These are phyloP conservation scores for Gallinago stenura DNA, from an alignment of 2,797 vertebrate genomes.

Conservation along the genomic window DNA sequence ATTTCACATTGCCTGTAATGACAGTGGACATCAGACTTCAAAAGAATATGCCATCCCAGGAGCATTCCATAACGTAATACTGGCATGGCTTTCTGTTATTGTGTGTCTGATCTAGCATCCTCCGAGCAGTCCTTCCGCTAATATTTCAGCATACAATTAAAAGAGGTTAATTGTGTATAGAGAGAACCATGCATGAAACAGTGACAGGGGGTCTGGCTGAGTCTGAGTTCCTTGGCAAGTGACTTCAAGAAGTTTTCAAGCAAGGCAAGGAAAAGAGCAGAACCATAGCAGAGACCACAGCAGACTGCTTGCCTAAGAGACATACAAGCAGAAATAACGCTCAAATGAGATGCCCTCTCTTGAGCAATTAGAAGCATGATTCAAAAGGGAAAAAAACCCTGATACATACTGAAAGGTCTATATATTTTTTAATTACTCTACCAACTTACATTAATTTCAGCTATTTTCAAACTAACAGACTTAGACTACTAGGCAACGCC, in stretches of 20 bases:
- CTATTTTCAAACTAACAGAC: neutral
- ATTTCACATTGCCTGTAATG: neutral
- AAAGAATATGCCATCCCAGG: neutral
- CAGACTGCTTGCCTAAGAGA: neutral
- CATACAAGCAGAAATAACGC: neutral
- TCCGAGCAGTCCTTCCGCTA: neutral
- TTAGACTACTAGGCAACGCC: conserved; percentile 24
- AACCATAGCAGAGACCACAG: neutral
- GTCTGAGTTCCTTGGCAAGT: neutral
- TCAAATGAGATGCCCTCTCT: neutral
- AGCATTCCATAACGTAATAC: neutral
- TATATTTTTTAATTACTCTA: neutral
- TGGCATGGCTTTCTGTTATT: neutral
- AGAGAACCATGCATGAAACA: neutral
- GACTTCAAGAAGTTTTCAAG: neutral
- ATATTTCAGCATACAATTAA: neutral
- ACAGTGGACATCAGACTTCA: neutral
- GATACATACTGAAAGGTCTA: neutral
- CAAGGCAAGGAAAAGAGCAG: neutral
- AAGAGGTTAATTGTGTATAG: neutral
- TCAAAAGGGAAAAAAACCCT: neutral
- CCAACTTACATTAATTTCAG: neutral
- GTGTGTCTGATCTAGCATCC: neutral
- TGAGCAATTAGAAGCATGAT: neutral
- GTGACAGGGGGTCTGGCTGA: neutral